A percentile compares a stretch with the other conserved stretches of the same genome.
These are phyloP conservation scores for Ophioninae sp. DNA, from an alignment of 2,888 invertebrate genomes.

Conservation along the genomic window DNA sequence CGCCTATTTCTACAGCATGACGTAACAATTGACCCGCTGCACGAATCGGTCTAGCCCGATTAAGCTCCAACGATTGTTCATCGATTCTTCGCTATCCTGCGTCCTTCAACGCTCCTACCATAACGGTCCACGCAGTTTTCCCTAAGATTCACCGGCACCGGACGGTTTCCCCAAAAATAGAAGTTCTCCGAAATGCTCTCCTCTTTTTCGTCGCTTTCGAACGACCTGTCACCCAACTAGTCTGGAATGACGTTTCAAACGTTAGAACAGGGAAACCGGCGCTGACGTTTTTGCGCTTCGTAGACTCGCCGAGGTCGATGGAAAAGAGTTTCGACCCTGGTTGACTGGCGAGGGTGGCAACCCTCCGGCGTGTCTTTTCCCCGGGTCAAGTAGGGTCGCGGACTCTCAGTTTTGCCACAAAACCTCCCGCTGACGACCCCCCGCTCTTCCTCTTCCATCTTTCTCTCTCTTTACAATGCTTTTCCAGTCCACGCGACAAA, in stretches of 20 bases:
- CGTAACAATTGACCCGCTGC: too few species aligned
- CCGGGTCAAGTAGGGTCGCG: slow-evolving; percentile 59
- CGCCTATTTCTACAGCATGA: too few species aligned
- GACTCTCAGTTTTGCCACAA: slow-evolving; percentile 59
- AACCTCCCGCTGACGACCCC: neutral
- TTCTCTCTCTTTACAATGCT: slow-evolving; percentile 28
- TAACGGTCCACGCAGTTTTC: neutral
- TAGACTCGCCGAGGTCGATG: slow-evolving; percentile 35
- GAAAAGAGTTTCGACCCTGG: slow-evolving; percentile 59
- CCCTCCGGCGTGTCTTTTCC: slow-evolving; percentile 47
- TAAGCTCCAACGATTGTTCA: neutral
- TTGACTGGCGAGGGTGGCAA: slow-evolving; percentile 31
- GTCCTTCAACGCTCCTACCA: neutral
- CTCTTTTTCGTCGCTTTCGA: neutral
- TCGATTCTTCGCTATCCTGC: neutral
- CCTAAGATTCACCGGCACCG: neutral
- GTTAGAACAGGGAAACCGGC: neutral
- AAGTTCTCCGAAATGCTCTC: neutral
- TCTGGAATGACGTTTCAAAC: neutral
- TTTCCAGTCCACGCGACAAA: slow-evolving; percentile 29
- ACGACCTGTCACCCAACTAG: neutral
- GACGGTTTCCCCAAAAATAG: neutral
- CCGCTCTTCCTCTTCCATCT: neutral
- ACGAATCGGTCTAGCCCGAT: neutral
- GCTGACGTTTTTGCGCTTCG: slow-evolving; percentile 1